These are phyloP conservation scores for Macrostomum cliftonense DNA, from an alignment of 2,888 invertebrate species.

Conservation along the genomic window DNA sequence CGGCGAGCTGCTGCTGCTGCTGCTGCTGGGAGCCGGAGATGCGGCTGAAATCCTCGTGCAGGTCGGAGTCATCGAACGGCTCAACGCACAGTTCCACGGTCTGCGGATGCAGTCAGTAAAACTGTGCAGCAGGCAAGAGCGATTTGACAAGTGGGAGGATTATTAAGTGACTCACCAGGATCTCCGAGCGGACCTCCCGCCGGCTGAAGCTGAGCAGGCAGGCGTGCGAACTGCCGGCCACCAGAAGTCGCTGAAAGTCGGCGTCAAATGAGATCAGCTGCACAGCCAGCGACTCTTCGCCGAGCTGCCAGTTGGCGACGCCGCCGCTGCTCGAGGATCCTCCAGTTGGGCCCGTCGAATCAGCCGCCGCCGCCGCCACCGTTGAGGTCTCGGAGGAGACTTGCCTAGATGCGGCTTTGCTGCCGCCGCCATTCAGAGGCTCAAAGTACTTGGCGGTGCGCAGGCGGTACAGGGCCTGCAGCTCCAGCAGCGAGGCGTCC, in stretches of 20 bases:
- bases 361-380: too few species aligned
- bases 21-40: too few species aligned
- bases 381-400: too few species aligned
- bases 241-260: conserved; percentile 68
- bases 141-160: too few species aligned
- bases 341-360: too few species aligned
- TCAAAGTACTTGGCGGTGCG: conserved; percentile 84
- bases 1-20: too few species aligned
- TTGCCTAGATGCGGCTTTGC: conserved; percentile 17
- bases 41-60: too few species aligned
- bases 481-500: conserved; percentile 62
- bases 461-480: conserved; percentile 86
- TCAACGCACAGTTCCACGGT: too few species aligned
- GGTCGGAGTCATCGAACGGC: too few species aligned
- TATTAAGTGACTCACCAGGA: not conserved
- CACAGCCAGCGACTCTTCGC: conserved; percentile 72
- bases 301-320: conserved; percentile 14
- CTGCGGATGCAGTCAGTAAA: too few species aligned
- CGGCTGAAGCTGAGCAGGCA: conserved; percentile 86
- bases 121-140: too few species aligned
- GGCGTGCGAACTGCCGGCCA: conserved; percentile 80
- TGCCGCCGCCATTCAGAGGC: conserved; percentile 44
- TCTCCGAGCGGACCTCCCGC: conserved; percentile 46
- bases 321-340: too few species aligned
- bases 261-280: conserved; percentile 75